Evolutionary conservation across 2,888 invertebrate species (phyloP).

Genomic region (Pachliopta kotzebuea): DNA sequence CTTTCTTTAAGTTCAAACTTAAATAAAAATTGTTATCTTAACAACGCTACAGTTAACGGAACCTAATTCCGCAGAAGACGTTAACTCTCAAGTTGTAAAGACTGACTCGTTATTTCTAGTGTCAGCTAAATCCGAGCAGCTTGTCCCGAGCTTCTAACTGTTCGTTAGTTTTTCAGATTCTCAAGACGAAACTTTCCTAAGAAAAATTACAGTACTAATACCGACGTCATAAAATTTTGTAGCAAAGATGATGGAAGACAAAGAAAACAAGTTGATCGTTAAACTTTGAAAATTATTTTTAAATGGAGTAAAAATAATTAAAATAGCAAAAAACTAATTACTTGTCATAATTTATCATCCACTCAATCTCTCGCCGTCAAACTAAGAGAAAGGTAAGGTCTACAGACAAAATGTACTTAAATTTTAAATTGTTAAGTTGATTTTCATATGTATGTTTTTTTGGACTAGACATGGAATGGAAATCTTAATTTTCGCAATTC

Average conservation of each 20-base stretch:
- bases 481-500: too few species aligned
- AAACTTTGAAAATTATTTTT: too few species aligned
- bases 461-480: background rate
- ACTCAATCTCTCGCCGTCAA: background rate
- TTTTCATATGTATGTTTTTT: background rate
- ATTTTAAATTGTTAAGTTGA: background rate
- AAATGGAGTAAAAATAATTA: background rate
- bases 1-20: background rate
- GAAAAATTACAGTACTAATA: background rate
- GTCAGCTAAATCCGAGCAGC: conserved; percentile 17
- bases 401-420: background rate
- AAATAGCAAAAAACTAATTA: background rate
- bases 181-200: background rate
- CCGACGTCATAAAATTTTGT: too few species aligned
- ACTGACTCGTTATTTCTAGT: conserved; percentile 18
- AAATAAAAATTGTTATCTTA: conserved; percentile 1
- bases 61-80: conserved; percentile 15
- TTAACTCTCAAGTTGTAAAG: conserved; percentile 16
- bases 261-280: too few species aligned
- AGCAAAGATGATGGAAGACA: too few species aligned
- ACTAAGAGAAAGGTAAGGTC: background rate
- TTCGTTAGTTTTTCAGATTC: background rate
- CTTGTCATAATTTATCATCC: background rate
- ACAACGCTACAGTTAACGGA: conserved; percentile 7
- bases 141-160: conserved; percentile 3